Percentiles rank a stretch among this genome's conserved stretches.
phyloP scores from a whole-genome alignment of 2,888 invertebrate species.

The Chaetogeoica ovagalla region DNA sequence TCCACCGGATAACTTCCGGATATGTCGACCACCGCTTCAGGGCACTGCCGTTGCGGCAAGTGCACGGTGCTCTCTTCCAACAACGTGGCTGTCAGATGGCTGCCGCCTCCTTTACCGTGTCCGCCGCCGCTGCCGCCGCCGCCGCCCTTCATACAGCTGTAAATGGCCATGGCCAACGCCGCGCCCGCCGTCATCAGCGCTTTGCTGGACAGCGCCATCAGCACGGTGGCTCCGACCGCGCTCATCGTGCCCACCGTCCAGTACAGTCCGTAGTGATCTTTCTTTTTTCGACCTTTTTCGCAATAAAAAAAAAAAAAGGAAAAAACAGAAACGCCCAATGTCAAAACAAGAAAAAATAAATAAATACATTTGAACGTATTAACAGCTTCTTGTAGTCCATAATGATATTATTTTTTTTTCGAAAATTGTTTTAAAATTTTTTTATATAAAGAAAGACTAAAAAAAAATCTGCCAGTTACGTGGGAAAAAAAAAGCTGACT shows the following conservation, averaged over 20 bases:
- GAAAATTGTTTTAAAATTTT: no score
- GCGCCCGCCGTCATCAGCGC: constrained; percentile 44
- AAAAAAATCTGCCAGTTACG: no score
- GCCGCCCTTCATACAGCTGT: constrained; percentile 42
- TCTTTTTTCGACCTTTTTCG: constrained; percentile 38
- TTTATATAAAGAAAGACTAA: no score
- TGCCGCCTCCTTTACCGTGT: constrained; percentile 8
- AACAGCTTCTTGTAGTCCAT: no score
- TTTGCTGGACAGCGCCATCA: constrained; percentile 45
- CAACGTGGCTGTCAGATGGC: constrained; percentile 33
- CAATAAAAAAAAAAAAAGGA: not conserved
- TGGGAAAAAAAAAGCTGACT: no score
- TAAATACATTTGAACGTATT: no score
- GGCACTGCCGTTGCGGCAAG: constrained; percentile 42
- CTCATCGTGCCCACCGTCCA: constrained; percentile 48
- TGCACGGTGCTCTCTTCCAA: constrained; percentile 37
- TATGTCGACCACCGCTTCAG: constrained; percentile 46
- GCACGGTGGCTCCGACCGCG: constrained; percentile 33
- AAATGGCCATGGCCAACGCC: constrained; percentile 44
- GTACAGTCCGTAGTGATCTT: constrained; percentile 34
- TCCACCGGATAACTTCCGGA: constrained; percentile 12
- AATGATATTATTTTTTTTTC: no score
- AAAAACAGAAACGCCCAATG: no score
- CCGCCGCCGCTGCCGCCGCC: constrained; percentile 26
- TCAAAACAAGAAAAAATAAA: no score